A percentile compares a stretch with the other conserved stretches of the same genome.
phyloP scores from a whole-genome alignment of 1,140 invertebrate genomes.

The Drosophila sturtevanti region DNA sequence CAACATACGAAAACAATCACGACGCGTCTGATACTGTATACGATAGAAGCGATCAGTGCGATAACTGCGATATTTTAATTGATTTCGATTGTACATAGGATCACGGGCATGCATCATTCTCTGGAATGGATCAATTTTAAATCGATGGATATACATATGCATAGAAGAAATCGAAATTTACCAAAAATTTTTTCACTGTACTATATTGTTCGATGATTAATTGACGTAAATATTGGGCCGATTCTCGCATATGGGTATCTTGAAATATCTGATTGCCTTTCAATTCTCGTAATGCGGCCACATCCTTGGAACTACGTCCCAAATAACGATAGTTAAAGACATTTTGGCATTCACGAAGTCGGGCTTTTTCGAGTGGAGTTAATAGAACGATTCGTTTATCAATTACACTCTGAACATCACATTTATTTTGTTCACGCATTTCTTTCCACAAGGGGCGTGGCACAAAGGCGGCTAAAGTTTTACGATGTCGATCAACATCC shows the following conservation, averaged over 20 bases:
- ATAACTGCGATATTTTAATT: conserved; percentile 16
- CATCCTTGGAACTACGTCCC: conserved; percentile 47
- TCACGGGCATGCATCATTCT: conserved; percentile 72
- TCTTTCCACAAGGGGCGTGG: conserved; percentile 56
- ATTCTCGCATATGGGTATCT: conserved; percentile 12
- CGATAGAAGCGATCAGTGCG: conserved; percentile 39
- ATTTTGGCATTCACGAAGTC: conserved; percentile 16
- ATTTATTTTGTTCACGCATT: conserved; percentile 34
- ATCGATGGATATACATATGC: too few species aligned
- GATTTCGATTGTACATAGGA: conserved; percentile 58
- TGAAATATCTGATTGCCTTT: conserved; percentile 32
- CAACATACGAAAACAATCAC: conserved; percentile 64
- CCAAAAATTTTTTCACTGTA: conserved; percentile 50
- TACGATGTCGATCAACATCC: not conserved
- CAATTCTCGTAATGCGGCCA: conserved; percentile 42
- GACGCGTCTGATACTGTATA: conserved; percentile 57
- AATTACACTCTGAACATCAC: conserved; percentile 65
- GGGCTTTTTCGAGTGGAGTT: conserved; percentile 41
- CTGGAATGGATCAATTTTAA: too few species aligned
- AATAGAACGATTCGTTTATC: conserved; percentile 14
- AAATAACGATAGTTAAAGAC: conserved; percentile 62
- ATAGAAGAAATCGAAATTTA: not conserved
- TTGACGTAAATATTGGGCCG: conserved; percentile 32
- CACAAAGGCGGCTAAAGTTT: not conserved
- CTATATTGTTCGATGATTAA: conserved; percentile 34